A percentile compares a stretch with the other conserved stretches of the same genome.
Conservation (phyloP, 1,140 invertebrate genomes). For the Harlomillsia oculata region DNA sequence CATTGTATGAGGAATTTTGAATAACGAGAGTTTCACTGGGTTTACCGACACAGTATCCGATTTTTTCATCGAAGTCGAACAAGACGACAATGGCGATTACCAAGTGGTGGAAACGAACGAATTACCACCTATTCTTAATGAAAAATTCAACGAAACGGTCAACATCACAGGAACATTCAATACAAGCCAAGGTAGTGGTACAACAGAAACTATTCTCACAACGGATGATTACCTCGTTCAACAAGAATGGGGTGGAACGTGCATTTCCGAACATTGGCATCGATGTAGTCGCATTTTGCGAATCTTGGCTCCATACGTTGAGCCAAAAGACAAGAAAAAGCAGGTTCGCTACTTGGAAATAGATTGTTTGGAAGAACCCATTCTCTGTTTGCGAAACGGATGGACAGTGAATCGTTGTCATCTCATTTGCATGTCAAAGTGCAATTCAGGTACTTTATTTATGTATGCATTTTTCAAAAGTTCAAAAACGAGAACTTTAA, state of each 20-base stretch:
- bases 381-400: constrained; percentile 21
- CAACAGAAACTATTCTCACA: background rate
- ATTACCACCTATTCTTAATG: background rate
- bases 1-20: too few relatives aligned
- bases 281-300: constrained; percentile 1
- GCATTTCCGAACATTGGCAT: constrained; percentile 3
- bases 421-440: constrained; percentile 15
- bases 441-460: constrained; percentile 14
- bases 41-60: background rate
- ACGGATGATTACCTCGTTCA: constrained; percentile 11
- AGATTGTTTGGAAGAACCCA: constrained; percentile 12
- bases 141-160: background rate
- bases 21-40: too few relatives aligned
- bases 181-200: background rate
- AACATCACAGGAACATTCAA: background rate
- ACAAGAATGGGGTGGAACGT: constrained; percentile 16
- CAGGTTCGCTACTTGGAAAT: background rate
- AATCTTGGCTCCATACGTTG: background rate
- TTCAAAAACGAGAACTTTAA: too few relatives aligned
- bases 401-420: constrained; percentile 25
- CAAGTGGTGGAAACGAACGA: background rate
- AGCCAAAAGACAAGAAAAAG: background rate
- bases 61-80: background rate
- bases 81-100: background rate
- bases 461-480: background rate